These are phyloP conservation scores for Mastomys coucha DNA, from an alignment of 2,113 vertebrate species.

Conservation along the genomic window DNA sequence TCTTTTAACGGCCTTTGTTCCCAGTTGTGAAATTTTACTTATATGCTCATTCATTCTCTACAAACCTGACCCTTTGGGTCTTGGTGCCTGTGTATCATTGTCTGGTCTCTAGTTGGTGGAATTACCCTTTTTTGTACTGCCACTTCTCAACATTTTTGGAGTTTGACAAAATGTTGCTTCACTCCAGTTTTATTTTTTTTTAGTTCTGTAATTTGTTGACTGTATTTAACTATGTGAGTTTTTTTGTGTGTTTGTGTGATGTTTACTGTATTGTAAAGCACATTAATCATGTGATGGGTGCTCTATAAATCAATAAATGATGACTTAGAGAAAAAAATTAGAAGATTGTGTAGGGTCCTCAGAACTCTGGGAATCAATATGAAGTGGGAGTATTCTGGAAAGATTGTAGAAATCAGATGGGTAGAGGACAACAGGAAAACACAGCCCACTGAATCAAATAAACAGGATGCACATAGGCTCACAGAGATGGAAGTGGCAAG, in stretches of 20 bases:
- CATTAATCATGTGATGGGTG: slow-evolving; percentile 79
- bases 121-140: slow-evolving; percentile 79
- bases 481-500: no score
- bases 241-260: background rate
- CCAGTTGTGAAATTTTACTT: slow-evolving; percentile 69
- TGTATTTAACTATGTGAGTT: slow-evolving; percentile 83
- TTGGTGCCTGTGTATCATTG: slow-evolving; percentile 66
- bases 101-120: slow-evolving; percentile 75
- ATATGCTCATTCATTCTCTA: slow-evolving; percentile 40
- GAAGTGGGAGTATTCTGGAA: background rate
- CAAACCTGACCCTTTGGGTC: slow-evolving; percentile 50
- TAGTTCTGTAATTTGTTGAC: slow-evolving; percentile 79
- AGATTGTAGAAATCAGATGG: background rate
- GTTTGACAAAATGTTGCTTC: slow-evolving; percentile 79
- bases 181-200: slow-evolving; percentile 71
- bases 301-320: slow-evolving; percentile 84
- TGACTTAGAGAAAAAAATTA: slow-evolving; percentile 78
- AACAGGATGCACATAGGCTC: background rate
- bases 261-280: slow-evolving; percentile 79
- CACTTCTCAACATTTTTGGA: slow-evolving; percentile 74
- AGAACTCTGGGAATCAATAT: background rate
- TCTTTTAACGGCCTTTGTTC: slow-evolving; percentile 61
- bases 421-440: background rate
- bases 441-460: background rate
- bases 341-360: background rate